Evolutionary conservation across 2,888 invertebrate species (phyloP).

Genomic region (Blera fallax): DNA sequence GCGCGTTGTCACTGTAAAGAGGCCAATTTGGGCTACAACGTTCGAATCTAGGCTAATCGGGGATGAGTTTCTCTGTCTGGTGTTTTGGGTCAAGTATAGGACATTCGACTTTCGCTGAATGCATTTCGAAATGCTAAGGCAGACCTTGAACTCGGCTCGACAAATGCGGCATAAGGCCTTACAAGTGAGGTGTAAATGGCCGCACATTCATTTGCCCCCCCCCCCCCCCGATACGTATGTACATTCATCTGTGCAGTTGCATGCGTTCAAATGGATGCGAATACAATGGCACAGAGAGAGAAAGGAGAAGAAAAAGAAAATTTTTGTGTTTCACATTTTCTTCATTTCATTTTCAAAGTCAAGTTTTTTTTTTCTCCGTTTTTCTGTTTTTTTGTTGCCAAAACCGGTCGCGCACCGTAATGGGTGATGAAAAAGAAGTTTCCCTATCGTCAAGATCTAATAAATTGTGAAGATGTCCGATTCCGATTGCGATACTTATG

Average conservation of each 20-base stretch:
- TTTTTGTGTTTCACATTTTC: constrained; percentile 18
- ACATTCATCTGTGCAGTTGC: constrained; percentile 17
- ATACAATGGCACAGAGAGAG: not conserved
- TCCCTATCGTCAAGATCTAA: constrained; percentile 4
- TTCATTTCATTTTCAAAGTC: constrained; percentile 46
- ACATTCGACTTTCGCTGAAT: constrained; percentile 25
- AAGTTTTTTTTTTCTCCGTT: constrained; percentile 13
- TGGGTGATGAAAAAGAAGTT: not conserved
- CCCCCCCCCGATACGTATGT: constrained; percentile 1
- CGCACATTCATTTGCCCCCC: constrained; percentile 9
- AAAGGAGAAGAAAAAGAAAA: constrained; percentile 7
- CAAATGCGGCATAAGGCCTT: not conserved
- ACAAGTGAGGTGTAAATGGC: constrained; percentile 7
- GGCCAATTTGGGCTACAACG: constrained; percentile 11
- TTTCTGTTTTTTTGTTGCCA: not conserved
- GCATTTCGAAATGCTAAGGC: not conserved
- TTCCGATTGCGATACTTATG: too few relatives aligned
- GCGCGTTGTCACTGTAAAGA: not conserved
- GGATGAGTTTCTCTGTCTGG: not conserved
- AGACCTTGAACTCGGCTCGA: constrained; percentile 61
- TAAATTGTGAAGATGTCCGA: constrained; percentile 8
- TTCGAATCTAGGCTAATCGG: constrained; percentile 33
- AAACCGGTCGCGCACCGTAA: not conserved
- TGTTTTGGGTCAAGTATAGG: not conserved
- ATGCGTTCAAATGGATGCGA: constrained; percentile 30